Evolutionary conservation across 2,888 invertebrate species (phyloP).

Genomic region (Dione juno): DNA sequence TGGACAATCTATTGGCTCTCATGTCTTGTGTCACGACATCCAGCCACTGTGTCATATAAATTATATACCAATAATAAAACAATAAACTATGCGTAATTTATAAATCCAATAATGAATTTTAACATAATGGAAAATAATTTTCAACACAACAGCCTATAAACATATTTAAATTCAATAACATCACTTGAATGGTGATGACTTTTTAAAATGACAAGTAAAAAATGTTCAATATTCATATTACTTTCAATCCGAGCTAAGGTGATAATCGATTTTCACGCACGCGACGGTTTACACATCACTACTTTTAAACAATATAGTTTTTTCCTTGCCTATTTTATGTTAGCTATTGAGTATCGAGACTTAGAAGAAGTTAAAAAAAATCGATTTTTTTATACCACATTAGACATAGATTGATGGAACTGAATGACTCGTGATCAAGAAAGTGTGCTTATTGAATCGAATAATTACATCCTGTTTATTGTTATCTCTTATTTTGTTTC

Average conservation of each 20-base stretch:
- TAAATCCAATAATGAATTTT: no score
- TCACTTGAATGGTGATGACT: conserved; percentile 2
- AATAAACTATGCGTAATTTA: no score
- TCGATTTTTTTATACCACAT: conserved; percentile 11
- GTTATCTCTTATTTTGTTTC: conserved; percentile 5
- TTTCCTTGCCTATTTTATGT: conserved; percentile 1
- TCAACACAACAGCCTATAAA: neutral
- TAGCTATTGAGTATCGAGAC: neutral
- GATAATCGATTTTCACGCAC: conserved; percentile 35
- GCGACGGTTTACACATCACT: conserved; percentile 32
- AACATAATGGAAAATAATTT: neutral
- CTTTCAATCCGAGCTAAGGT: conserved; percentile 13
- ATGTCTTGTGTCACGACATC: no score
- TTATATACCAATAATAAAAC: no score
- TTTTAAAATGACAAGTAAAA: conserved; percentile 22
- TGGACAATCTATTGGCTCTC: no score
- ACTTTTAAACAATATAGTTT: conserved; percentile 23
- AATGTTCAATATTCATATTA: conserved; percentile 13
- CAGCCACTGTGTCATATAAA: neutral
- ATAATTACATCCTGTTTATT: conserved; percentile 26
- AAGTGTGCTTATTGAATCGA: conserved; percentile 25
- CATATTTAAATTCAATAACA: neutral
- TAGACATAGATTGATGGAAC: conserved; percentile 9
- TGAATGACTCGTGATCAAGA: conserved; percentile 19
- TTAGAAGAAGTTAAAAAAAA: conserved; percentile 7